These are phyloP conservation scores for Apistogramma diplotaenia DNA, from an alignment of 2,113 vertebrate species.

Conservation along the genomic window DNA sequence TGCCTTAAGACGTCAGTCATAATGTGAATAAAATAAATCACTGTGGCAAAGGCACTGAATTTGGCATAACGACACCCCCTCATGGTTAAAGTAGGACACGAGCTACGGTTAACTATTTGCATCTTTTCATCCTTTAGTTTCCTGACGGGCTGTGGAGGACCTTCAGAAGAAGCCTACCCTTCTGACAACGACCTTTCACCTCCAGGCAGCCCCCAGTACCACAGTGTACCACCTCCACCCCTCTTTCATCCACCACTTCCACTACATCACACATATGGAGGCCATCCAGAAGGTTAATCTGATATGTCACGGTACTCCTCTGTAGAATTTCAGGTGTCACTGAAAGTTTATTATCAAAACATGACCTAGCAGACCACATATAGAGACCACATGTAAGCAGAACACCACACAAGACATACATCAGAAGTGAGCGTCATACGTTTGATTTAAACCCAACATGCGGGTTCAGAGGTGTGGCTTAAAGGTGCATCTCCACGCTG, in stretches of 20 bases:
- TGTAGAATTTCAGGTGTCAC: background rate
- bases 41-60: background rate
- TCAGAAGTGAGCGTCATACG: background rate
- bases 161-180: slow-evolving; percentile 6
- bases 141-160: slow-evolving; percentile 1
- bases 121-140: background rate
- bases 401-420: background rate
- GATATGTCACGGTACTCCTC: background rate
- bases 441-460: background rate
- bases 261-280: slow-evolving; percentile 7
- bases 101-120: background rate
- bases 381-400: background rate
- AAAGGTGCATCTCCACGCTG: background rate
- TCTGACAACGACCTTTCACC: slow-evolving; percentile 63
- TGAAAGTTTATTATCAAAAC: slow-evolving; percentile 24
- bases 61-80: background rate
- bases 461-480: background rate
- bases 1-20: background rate
- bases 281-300: background rate
- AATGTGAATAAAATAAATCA: background rate
- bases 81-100: background rate
- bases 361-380: background rate
- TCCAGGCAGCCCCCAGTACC: slow-evolving; percentile 40
- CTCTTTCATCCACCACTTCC: slow-evolving; percentile 46
- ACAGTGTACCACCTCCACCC: slow-evolving; percentile 15